Evolutionary conservation across 2,797 vertebrate genomes (phyloP).

Genomic region (Momotus momota): DNA sequence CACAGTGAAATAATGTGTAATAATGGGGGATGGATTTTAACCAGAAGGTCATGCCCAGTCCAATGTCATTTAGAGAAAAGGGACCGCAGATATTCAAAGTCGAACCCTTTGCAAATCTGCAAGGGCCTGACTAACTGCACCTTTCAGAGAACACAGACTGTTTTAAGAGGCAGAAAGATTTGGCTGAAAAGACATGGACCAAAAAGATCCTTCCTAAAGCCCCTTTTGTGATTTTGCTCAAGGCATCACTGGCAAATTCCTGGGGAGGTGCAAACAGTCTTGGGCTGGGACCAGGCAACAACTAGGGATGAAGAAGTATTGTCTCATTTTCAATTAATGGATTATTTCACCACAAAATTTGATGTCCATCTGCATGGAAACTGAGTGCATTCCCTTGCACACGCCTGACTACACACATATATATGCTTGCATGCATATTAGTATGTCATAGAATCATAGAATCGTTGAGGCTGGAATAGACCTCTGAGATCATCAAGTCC

Average conservation of each 20-base stretch:
- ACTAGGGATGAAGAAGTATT: neutral
- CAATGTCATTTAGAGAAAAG: accelerated
- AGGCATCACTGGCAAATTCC: neutral
- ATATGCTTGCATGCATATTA: accelerated
- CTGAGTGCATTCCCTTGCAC: neutral
- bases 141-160: neutral
- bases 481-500: too few relatives aligned
- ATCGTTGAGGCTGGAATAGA: too few relatives aligned
- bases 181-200: accelerated
- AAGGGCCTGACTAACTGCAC: neutral
- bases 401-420: neutral
- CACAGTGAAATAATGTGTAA: neutral
- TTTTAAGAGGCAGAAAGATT: neutral
- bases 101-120: accelerated
- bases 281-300: neutral
- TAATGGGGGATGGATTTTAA: neutral
- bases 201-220: neutral
- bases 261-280: neutral
- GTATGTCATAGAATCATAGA: too few relatives aligned
- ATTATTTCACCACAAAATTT: neutral
- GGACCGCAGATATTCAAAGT: neutral
- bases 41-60: neutral
- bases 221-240: neutral
- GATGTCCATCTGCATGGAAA: neutral
- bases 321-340: neutral